Conservation (phyloP, 2,797 vertebrate genomes). For the Echiichthys vipera region DNA sequence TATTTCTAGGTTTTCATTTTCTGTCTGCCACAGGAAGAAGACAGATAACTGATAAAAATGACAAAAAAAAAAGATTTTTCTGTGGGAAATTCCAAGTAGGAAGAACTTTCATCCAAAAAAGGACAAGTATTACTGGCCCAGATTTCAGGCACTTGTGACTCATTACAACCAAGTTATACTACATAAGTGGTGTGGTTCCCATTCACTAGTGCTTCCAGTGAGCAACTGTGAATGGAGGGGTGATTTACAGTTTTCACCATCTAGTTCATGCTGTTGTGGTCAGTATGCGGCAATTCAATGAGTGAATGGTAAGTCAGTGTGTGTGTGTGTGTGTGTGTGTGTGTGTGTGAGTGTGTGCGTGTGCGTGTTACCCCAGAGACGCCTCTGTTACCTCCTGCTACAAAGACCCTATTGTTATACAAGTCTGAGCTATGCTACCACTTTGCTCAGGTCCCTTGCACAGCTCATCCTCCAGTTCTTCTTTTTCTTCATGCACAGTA, state of each 20-base stretch:
- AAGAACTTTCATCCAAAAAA: conserved; percentile 11
- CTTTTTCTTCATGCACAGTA: background rate
- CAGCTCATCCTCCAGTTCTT: conserved; percentile 28
- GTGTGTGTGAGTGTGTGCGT: conserved; percentile 40
- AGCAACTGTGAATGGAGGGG: conserved; percentile 52
- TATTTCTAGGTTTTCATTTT: conserved; percentile 15
- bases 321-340: conserved; percentile 34
- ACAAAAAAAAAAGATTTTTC: conserved; percentile 7
- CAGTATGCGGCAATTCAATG: conserved; percentile 63
- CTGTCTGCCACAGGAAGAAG: conserved; percentile 5
- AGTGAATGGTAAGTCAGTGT: conserved; percentile 65
- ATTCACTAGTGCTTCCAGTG: conserved; percentile 40
- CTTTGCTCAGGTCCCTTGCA: conserved; percentile 32
- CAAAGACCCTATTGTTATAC: conserved; percentile 68
- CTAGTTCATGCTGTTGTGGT: conserved; percentile 47
- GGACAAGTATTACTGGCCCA: background rate
- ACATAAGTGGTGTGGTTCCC: conserved; percentile 35
- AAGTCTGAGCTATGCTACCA: conserved; percentile 47
- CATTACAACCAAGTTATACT: conserved; percentile 35
- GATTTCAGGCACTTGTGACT: conserved; percentile 40
- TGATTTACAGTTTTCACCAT: conserved; percentile 66
- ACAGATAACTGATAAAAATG: background rate
- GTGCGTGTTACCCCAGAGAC: conserved; percentile 66
- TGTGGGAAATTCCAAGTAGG: background rate
- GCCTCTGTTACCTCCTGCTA: conserved; percentile 60